These are phyloP conservation scores for Cantharis flavilabris DNA, from an alignment of 2,888 invertebrate genomes.

Conservation along the genomic window DNA sequence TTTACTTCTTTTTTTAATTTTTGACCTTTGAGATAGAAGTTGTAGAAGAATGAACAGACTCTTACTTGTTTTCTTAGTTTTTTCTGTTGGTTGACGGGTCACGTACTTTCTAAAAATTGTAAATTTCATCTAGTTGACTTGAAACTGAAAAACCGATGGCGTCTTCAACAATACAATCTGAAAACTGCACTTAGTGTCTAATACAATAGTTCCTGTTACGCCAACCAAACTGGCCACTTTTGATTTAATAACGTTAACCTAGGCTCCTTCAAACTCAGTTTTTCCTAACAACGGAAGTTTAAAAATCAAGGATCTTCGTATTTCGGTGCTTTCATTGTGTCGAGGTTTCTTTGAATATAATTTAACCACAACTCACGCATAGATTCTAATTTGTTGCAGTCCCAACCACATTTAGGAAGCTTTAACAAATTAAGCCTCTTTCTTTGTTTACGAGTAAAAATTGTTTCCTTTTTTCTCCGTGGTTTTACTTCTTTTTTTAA, in stretches of 20 bases:
- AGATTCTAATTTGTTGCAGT: conserved; percentile 64
- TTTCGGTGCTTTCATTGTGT: conserved; percentile 53
- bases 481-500: conserved; percentile 52
- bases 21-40: too few relatives aligned
- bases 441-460: conserved; percentile 64
- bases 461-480: conserved; percentile 52
- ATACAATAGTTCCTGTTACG: conserved; percentile 72
- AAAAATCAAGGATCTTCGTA: conserved; percentile 57
- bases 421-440: conserved; percentile 66
- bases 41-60: conserved; percentile 64
- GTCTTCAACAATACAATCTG: conserved; percentile 70
- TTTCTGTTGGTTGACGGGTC: conserved; percentile 74
- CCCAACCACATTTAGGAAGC: conserved; percentile 64
- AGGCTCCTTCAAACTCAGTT: conserved; percentile 78
- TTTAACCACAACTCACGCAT: conserved; percentile 72
- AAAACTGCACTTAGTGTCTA: conserved; percentile 80
- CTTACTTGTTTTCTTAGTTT: conserved; percentile 84
- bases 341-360: conserved; percentile 70
- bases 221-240: conserved; percentile 72
- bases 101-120: conserved; percentile 85
- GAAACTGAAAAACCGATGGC: conserved; percentile 74
- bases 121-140: conserved; percentile 64
- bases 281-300: conserved; percentile 59
- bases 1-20: too few relatives aligned
- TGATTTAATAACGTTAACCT: conserved; percentile 68